Percentiles rank a stretch among this genome's conserved stretches.
These are phyloP conservation scores for Myrmecophaga tridactyla DNA, from an alignment of 2,113 vertebrate genomes.

Conservation along the genomic window DNA sequence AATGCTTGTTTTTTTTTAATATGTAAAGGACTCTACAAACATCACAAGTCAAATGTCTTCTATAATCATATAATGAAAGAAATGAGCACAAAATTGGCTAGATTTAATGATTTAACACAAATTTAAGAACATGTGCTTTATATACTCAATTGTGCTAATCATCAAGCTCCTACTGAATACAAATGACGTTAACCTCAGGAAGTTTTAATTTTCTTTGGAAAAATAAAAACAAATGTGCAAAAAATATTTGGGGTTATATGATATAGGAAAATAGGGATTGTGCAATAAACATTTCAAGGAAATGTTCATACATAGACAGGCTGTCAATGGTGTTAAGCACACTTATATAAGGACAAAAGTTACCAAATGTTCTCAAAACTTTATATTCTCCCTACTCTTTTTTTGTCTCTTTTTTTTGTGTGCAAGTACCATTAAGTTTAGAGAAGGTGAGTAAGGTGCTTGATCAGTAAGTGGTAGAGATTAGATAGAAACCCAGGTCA, in stretches of 20 bases:
- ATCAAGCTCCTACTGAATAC: not conserved
- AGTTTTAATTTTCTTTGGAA: not conserved
- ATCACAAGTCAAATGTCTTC: not conserved
- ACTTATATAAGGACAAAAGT: not conserved
- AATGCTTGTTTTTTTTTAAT: not conserved
- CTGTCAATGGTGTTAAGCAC: not conserved
- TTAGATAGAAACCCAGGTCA: not conserved
- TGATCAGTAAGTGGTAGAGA: not conserved
- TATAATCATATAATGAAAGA: not conserved
- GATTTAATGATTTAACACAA: not conserved
- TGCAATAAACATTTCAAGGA: not conserved
- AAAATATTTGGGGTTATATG: not conserved
- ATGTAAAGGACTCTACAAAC: not conserved
- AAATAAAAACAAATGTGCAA: not conserved
- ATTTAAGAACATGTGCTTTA: not conserved
- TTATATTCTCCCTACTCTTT: not conserved
- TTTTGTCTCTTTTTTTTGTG: not conserved
- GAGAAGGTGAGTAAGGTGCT: not conserved
- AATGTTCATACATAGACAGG: not conserved
- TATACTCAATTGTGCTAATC: not conserved
- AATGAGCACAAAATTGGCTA: not conserved
- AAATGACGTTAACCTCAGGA: not conserved
- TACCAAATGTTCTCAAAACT: not conserved
- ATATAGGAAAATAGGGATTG: not conserved
- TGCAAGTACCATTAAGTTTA: not conserved